phyloP scores from a whole-genome alignment of 2,113 vertebrate genomes.

The Triplophysa dalaica region DNA sequence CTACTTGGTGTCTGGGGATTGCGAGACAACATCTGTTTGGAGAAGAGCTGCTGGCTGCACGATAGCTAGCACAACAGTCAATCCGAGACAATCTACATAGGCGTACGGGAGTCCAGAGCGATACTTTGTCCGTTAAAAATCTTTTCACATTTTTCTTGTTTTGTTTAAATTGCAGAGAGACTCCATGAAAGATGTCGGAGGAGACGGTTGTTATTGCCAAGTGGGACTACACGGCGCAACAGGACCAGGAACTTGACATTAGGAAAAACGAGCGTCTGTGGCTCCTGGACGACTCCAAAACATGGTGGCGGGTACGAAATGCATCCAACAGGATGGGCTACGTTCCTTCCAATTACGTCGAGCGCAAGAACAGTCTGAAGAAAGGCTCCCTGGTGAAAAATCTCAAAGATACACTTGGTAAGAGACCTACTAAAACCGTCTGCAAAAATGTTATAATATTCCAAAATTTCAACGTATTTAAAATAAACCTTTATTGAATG shows the following conservation, averaged over 20 bases:
- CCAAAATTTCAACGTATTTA: neutral
- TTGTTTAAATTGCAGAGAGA: slow-evolving; percentile 70
- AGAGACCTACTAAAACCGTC: slow-evolving; percentile 47
- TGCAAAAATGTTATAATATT: no score
- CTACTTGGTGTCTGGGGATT: slow-evolving; percentile 15
- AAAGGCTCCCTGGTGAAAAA: slow-evolving; percentile 85
- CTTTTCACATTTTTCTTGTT: neutral
- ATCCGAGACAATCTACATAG: neutral
- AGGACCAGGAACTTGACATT: slow-evolving; percentile 89
- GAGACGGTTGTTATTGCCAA: slow-evolving; percentile 89
- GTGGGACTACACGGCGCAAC: slow-evolving; percentile 89
- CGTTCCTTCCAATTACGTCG: slow-evolving; percentile 85
- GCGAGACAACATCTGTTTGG: slow-evolving; percentile 9
- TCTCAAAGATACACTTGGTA: slow-evolving; percentile 84
- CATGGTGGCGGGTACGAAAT: slow-evolving; percentile 86
- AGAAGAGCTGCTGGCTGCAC: neutral
- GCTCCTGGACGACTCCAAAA: slow-evolving; percentile 84
- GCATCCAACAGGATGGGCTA: slow-evolving; percentile 82
- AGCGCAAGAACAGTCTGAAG: slow-evolving; percentile 86
- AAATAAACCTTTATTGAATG: neutral
- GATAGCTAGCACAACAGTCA: neutral
- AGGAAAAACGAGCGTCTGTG: slow-evolving; percentile 86
- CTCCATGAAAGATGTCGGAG: slow-evolving; percentile 92
- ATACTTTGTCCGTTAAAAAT: neutral
- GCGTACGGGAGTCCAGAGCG: neutral